Conservation (phyloP, 2,113 vertebrate genomes). For the Lepus americanus region DNA sequence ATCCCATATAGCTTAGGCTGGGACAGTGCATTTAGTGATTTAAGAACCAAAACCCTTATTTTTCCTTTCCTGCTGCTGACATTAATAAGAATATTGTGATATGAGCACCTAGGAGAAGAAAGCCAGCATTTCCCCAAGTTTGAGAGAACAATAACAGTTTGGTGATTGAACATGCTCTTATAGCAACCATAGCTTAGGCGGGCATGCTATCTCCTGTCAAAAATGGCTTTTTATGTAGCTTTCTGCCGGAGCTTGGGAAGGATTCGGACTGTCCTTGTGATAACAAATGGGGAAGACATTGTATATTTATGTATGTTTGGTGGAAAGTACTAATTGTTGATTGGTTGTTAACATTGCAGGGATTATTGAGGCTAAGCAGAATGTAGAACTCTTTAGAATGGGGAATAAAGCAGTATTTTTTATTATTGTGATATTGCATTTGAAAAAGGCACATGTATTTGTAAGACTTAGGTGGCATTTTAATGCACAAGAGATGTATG, state of each 20-base stretch:
- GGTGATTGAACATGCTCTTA: background rate
- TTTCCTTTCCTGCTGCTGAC: slow-evolving; percentile 23
- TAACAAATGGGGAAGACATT: background rate
- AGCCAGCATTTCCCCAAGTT: background rate
- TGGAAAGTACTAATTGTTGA: background rate
- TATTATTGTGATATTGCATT: slow-evolving; percentile 44
- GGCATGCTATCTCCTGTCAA: background rate
- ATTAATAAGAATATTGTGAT: slow-evolving; percentile 21
- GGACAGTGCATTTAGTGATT: background rate
- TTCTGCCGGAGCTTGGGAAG: background rate
- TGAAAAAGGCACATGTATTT: slow-evolving; percentile 39
- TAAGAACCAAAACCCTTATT: slow-evolving; percentile 2
- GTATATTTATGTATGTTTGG: background rate
- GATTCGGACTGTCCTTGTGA: background rate
- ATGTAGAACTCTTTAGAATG: slow-evolving; percentile 49
- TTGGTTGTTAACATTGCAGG: background rate
- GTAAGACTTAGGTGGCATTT: slow-evolving; percentile 41
- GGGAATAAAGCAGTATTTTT: slow-evolving; percentile 59
- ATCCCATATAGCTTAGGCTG: background rate
- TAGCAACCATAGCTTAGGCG: background rate
- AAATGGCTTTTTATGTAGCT: slow-evolving; percentile 1
- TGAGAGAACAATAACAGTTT: background rate
- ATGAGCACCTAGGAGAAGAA: background rate
- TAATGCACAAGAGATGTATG: slow-evolving; percentile 66
- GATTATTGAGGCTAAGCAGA: background rate